Conservation (phyloP, 2,113 vertebrate genomes). For the Callochromis pleurospilus region DNA sequence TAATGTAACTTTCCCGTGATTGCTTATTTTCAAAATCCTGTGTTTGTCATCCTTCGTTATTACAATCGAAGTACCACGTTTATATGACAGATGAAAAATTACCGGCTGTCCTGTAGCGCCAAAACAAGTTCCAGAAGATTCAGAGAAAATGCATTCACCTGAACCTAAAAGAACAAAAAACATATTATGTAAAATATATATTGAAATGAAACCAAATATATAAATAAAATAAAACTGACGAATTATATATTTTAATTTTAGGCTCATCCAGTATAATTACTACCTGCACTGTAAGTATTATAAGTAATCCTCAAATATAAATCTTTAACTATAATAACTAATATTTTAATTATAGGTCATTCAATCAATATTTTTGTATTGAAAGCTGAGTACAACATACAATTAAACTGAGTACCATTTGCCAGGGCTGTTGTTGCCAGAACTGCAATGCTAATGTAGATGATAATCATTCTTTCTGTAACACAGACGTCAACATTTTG, state of each 20-base stretch:
- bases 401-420: too few relatives aligned
- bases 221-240: neutral
- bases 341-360: too few relatives aligned
- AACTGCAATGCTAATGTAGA: too few relatives aligned
- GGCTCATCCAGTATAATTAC: rapidly evolving
- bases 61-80: rapidly evolving
- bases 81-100: neutral
- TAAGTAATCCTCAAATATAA: rapidly evolving
- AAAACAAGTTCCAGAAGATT: neutral
- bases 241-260: neutral
- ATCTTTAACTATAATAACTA: too few relatives aligned
- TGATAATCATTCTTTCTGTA: too few relatives aligned
- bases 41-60: neutral
- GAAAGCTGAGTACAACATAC: too few relatives aligned
- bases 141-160: neutral
- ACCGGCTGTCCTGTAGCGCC: neutral
- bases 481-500: too few relatives aligned
- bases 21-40: neutral
- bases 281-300: neutral
- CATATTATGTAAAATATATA: neutral
- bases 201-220: rapidly evolving
- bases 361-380: too few relatives aligned
- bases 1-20: rapidly evolving
- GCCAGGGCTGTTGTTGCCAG: too few relatives aligned
- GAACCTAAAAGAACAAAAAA: rapidly evolving